A percentile compares a stretch with the other conserved stretches of the same genome.
Conservation (phyloP, 2,113 vertebrate species). For the Suricata suricatta region DNA sequence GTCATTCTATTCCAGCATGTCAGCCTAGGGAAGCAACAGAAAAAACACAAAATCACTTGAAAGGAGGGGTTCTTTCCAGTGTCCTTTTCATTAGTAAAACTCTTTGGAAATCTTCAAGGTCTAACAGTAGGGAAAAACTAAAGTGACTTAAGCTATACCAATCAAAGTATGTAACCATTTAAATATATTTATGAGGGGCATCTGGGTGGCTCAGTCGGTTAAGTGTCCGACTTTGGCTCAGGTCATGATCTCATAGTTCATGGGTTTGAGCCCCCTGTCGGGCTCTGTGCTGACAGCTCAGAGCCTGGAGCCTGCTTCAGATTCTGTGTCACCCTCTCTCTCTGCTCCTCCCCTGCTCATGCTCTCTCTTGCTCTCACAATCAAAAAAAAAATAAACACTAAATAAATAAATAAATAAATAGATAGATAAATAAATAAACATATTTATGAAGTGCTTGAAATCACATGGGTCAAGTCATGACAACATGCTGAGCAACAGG, state of each 20-base stretch:
- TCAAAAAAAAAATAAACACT: too few species aligned
- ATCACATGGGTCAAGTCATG: not conserved
- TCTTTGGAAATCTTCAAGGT: not conserved
- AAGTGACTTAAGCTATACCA: not conserved
- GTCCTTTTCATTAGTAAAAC: not conserved
- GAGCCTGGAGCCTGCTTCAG: too few species aligned
- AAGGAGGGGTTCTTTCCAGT: not conserved
- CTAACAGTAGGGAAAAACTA: not conserved
- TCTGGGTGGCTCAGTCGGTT: too few species aligned
- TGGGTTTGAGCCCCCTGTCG: too few species aligned
- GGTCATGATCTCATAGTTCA: too few species aligned
- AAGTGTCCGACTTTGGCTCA: too few species aligned
- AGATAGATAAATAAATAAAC: too few species aligned
- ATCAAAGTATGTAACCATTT: not conserved
- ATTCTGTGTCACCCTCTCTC: too few species aligned
- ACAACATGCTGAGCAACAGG: not conserved
- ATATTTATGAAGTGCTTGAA: not conserved
- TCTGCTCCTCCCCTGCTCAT: too few species aligned
- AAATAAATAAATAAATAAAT: too few species aligned
- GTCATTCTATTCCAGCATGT: not conserved
- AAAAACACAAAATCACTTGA: not conserved
- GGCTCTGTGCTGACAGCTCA: too few species aligned
- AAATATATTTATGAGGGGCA: not conserved
- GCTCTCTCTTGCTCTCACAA: too few species aligned
- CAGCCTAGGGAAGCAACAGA: not conserved